phyloP scores from a whole-genome alignment of 2,113 vertebrate genomes.

The Ptychochromis oligacanthus region DNA sequence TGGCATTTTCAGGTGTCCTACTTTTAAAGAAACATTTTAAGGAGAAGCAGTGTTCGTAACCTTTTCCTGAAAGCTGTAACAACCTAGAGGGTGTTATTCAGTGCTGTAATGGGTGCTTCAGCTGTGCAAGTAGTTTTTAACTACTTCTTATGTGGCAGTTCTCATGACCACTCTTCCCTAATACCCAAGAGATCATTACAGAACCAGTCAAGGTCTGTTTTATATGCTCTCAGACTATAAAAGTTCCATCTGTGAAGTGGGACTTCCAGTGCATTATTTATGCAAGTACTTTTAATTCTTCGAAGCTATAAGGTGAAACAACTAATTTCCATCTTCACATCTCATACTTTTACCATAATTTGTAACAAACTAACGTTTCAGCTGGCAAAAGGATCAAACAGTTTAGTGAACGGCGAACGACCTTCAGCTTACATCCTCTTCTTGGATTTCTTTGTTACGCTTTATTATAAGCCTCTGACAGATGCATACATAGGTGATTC shows the following conservation, averaged over 20 bases:
- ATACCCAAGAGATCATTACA: constrained; percentile 6
- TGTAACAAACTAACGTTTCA: not conserved
- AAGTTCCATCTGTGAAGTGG: not conserved
- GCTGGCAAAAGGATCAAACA: not conserved
- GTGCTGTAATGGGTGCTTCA: not conserved
- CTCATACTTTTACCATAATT: not conserved
- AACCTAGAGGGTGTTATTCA: constrained; percentile 14
- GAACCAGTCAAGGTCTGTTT: not conserved
- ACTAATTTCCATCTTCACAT: not conserved
- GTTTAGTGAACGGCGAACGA: not conserved
- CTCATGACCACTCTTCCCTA: not conserved
- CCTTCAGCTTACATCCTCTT: not conserved
- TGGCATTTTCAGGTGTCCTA: constrained; percentile 41
- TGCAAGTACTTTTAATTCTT: not conserved
- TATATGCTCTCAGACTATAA: not conserved
- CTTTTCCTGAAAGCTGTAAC: constrained; percentile 33
- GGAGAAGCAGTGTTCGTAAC: constrained; percentile 34
- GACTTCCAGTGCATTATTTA: constrained; percentile 3
- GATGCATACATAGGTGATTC: too few species aligned
- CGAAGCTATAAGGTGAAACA: not conserved
- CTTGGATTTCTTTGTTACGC: not conserved
- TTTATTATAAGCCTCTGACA: not conserved
- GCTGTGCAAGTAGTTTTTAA: constrained; percentile 11
- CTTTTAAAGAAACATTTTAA: constrained; percentile 24
- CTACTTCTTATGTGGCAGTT: not conserved